A percentile compares a stretch with the other conserved stretches of the same genome.
phyloP scores from a whole-genome alignment of 2,888 invertebrate genomes.

The Cabera pusaria region DNA sequence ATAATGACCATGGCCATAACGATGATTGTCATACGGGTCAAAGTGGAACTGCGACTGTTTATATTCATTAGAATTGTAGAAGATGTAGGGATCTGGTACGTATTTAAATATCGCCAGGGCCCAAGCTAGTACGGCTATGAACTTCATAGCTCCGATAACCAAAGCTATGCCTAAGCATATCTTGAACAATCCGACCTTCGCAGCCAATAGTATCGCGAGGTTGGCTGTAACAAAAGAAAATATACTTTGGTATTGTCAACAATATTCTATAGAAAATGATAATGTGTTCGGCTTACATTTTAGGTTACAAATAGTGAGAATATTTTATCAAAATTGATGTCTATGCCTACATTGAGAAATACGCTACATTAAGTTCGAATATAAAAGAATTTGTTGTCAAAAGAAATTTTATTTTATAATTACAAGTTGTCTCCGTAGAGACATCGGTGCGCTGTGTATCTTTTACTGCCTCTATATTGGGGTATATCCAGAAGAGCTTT shows the following conservation, averaged over 20 bases:
- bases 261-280: too few species aligned
- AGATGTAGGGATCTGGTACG: conserved; percentile 59
- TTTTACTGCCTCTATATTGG: too few species aligned
- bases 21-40: conserved; percentile 28
- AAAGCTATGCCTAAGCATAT: conserved; percentile 60
- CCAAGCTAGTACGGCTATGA: conserved; percentile 66
- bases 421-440: too few species aligned
- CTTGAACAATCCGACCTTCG: conserved; percentile 68
- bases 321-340: too few species aligned
- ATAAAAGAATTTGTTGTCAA: too few species aligned
- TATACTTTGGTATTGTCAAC: conserved; percentile 3
- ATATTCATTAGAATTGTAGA: conserved; percentile 38
- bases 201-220: conserved; percentile 60
- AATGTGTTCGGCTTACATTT: too few species aligned
- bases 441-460: too few species aligned
- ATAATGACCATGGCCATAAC: conserved; percentile 24
- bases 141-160: conserved; percentile 55
- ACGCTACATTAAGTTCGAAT: too few species aligned
- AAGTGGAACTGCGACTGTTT: conserved; percentile 24
- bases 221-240: conserved; percentile 71
- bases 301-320: too few species aligned
- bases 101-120: conserved; percentile 58
- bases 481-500: too few species aligned
- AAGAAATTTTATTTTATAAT: too few species aligned
- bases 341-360: too few species aligned